Base-by-base conservation (phyloP, 2,113 vertebrate species). In the Periophthalmus modestus region DNA sequence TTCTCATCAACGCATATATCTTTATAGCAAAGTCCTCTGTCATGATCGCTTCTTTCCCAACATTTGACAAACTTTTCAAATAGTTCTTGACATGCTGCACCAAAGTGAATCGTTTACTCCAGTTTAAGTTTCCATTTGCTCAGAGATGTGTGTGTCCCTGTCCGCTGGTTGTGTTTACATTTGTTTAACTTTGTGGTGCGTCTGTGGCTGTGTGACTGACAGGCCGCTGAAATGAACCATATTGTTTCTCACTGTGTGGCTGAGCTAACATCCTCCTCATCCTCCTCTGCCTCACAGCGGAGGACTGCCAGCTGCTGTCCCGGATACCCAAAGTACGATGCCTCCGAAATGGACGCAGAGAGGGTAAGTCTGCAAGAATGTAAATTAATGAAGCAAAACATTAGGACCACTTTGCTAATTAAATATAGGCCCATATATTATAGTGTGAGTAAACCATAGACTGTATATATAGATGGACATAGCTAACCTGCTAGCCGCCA, bases 251-350 rank as follows among this genome's bases (percentile, higher is more conserved):
- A 59, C 36, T 71, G 74, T 59, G 57, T 23, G 43, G 69, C 69
- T 73, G 62, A 63, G 54, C 70, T 16, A 66, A 72, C 66, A 54
- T 43, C 47, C 21, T 85, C 74, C 47, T 28, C 28, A 28, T 28
- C 73, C 82, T 85, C 58, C 69, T 85, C 61, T 81, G n/a, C 39
- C 81, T 80, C 83, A 52, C 86, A 99, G 97, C 96, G 84, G 96
- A 98, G 28, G 97, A 99, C 91, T 99, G 97, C 89, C 95, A 97
- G 87, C 96, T 98, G 84, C 96, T 99, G 73, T 92, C 95, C 47
- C 96, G 94, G 92, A 97, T 99, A 84, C 96, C 96, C 68, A 99
- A 98, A 88, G 95, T 99, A 74, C 96, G 93, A 80, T 99, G 97
- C 88, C 90, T 98, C 72, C 95, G 96, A 77, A 99, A 98, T 66